Base-by-base conservation (phyloP, 30 jellyfish, hydroid and myxozoan genomes). In the Sanderia malayensis region DNA sequence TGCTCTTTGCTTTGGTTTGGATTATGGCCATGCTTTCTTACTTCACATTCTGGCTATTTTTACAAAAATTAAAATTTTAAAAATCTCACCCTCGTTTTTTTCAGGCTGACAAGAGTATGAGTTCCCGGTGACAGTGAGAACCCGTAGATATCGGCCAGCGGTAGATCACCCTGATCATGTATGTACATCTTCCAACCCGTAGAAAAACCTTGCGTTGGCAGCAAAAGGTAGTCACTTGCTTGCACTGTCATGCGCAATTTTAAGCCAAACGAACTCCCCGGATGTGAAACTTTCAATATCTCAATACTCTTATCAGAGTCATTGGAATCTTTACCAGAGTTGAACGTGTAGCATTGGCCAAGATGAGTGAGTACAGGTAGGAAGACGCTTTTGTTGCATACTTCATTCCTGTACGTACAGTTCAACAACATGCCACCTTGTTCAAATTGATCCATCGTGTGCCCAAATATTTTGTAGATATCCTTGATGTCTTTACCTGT, bases 111-210 rank as follows among this genome's bases (percentile, higher is more conserved):
- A 21, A 70, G 61, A 32, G 88, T 44, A 55, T 83, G 95, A 18
- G 95, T 83, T 22, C 95, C 95, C 6, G 95, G 87, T 0, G 95
- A 62, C 41, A 83, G 34, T 6, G 95, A 80, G 29, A 83, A 66
- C 22, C 95, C 95, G 31, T 83, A 83, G 31, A 73, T 61, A 47
- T 67, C 74, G 17, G 63, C 88, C 62, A 83, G 31, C 8, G 95
- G 95, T 44, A 83, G 74, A 41, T 83, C 86, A 0, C 61, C 44
- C 59, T 83, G 95, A 55, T 83, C 95, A 30, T 83, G 95, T 28
- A 73, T 46, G 46, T 67, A 65, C 46, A 83, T 44, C 44, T 72
- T 83, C 80, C 83, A 73, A 0, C 95, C 95, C 33, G 86, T 62
- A 0, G 95, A 72, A 13, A n/a, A 71, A 18, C 84, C 95, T 28